phyloP scores from a whole-genome alignment of 2,797 vertebrate species.

The Smutsia temminckii region DNA sequence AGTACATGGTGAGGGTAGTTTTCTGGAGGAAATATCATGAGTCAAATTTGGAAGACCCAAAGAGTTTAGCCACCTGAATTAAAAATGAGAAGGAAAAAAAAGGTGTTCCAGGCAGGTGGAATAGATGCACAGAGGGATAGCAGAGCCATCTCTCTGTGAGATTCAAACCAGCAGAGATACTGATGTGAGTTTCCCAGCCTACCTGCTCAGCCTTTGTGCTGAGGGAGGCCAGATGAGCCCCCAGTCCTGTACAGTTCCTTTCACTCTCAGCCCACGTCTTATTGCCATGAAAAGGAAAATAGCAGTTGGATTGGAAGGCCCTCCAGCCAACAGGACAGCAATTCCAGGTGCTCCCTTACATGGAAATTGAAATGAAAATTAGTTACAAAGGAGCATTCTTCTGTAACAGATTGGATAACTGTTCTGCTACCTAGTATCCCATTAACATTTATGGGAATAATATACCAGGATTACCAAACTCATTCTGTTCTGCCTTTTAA shows the following conservation, averaged over 20 bases:
- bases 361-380: conserved; percentile 7
- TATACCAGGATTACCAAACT: neutral
- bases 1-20: neutral
- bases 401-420: neutral
- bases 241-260: conserved; percentile 24
- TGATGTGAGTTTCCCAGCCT: neutral
- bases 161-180: neutral
- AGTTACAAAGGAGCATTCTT: neutral
- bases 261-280: conserved; percentile 50
- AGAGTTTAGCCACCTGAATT: neutral
- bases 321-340: conserved; percentile 70
- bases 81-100: conserved; percentile 10
- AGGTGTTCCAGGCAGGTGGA: neutral
- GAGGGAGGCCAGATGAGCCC: conserved; percentile 54
- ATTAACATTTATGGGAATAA: neutral
- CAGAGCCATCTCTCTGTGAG: neutral
- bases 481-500: neutral
- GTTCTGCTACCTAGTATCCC: neutral
- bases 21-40: conserved; percentile 4
- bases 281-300: conserved; percentile 43
- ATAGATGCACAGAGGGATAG: neutral
- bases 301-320: conserved; percentile 61
- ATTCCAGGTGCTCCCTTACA: neutral
- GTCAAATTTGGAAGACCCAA: neutral
- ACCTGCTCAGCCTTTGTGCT: conserved; percentile 60